phyloP scores from a whole-genome alignment of 2,797 vertebrate species.

The Dipus sagitta region DNA sequence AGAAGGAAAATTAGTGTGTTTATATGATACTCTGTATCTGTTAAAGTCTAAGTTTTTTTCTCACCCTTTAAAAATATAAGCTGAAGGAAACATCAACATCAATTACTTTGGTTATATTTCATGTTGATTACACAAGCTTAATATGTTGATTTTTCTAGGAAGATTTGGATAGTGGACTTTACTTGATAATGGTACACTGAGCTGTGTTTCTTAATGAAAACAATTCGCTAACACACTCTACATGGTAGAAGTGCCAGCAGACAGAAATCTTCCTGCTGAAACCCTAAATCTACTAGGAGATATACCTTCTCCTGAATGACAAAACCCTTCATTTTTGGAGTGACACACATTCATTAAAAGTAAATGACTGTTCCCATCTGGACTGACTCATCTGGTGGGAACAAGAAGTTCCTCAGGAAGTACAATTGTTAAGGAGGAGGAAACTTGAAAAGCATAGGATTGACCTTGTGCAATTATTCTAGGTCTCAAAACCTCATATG shows the following conservation, averaged over 20 bases:
- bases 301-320: slow-evolving; percentile 60
- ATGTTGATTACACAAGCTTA: slow-evolving; percentile 15
- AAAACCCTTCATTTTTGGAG: slow-evolving; percentile 69
- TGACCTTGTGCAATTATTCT: slow-evolving; percentile 18
- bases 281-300: slow-evolving; percentile 14
- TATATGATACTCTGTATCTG: not conserved
- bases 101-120: slow-evolving; percentile 38
- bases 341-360: slow-evolving; percentile 80
- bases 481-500: not conserved
- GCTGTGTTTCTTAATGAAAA: slow-evolving; percentile 46
- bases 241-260: slow-evolving; percentile 34
- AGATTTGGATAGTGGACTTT: slow-evolving; percentile 10
- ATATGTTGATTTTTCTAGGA: not conserved
- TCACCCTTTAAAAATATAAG: slow-evolving; percentile 30
- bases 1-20: not conserved
- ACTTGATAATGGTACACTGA: slow-evolving; percentile 6
- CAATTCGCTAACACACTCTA: slow-evolving; percentile 58
- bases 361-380: slow-evolving; percentile 77
- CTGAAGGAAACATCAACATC: not conserved
- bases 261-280: slow-evolving; percentile 48
- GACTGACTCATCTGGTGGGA: slow-evolving; percentile 81
- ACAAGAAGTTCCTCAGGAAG: slow-evolving; percentile 78
- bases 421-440: slow-evolving; percentile 48
- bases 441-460: slow-evolving; percentile 29
- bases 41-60: not conserved